Conservation (phyloP, 1,140 invertebrate genomes). For the Calycopis cecrops region DNA sequence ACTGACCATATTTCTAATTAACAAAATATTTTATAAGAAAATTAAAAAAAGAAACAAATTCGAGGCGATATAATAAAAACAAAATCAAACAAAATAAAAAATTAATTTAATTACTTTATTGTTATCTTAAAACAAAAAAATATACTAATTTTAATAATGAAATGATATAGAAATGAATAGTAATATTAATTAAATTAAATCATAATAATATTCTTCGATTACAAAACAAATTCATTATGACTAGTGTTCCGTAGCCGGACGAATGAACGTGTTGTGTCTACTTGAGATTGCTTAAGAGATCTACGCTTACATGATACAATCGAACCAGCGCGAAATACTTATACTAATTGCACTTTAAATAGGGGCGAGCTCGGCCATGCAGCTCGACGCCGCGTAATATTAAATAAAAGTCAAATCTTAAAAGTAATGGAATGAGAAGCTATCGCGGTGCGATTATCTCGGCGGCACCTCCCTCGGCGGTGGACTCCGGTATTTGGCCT, state of each 20-base stretch:
- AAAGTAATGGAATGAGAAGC: constrained; percentile 44
- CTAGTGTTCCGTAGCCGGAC: constrained; percentile 48
- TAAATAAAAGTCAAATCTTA: not conserved
- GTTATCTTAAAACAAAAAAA: no score
- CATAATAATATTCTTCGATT: constrained; percentile 33
- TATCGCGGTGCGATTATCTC: constrained; percentile 48
- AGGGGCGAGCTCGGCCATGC: not conserved
- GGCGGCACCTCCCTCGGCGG: constrained; percentile 74
- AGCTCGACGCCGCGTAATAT: not conserved
- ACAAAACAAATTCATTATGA: constrained; percentile 59
- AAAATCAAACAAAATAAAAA: not conserved
- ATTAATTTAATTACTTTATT: no score
- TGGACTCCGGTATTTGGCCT: constrained; percentile 83
- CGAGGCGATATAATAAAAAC: not conserved
- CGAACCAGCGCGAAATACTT: constrained; percentile 25
- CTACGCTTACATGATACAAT: constrained; percentile 39
- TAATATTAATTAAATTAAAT: constrained; percentile 19
- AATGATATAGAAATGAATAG: not conserved
- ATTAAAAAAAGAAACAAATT: no score
- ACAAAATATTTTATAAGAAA: no score
- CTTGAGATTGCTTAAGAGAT: constrained; percentile 60
- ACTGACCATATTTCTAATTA: no score
- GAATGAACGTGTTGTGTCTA: constrained; percentile 24
- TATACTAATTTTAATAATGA: not conserved
- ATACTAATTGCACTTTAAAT: constrained; percentile 36